Evolutionary conservation across 2,113 vertebrate genomes (phyloP), one percentile per base, ranked within the genome.

Genomic region (Oncorhynchus keta): DNA sequence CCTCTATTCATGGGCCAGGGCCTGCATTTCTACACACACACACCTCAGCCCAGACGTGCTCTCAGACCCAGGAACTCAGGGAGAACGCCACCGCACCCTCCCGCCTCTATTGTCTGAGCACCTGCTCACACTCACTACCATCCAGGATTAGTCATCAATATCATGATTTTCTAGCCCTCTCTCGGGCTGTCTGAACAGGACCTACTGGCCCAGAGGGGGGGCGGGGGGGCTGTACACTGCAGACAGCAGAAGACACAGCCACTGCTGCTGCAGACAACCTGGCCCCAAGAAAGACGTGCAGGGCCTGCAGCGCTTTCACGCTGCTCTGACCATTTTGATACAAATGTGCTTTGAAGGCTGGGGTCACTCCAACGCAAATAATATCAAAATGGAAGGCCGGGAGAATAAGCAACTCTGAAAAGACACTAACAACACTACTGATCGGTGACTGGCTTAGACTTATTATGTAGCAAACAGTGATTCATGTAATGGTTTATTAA

Each of bases 281-380:
- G 75, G 83, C 77, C 79, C 79, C 83, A 78, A 80, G 84, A 79
- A 85, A 89, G 86, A 88, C 86, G 82, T 89, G 87, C 84, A 76
- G 76, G 83, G 85, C 85, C 87, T 89, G 84, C 87, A 86, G 88
- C 90, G 91, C 85, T 86, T 93, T 93, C 91, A 93, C 88, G 89
- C 90, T 87, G 83, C 92, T 90, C 89, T 90, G 90, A 92, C 89
- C 91, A 88, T 90, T 94, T 93, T 93, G 92, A 94, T 92, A 90
- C 92, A 94, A 94, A 94, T 92, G 81, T 73, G 83, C 81, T 89
- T 85, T 86, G 93, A 93, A 90, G 91, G 93, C 89, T 92, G 91
- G 88, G 91, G 92, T 92, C 92, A 93, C 88, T 91, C 83, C 87
- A 89, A 90, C 89, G 91, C 89, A 92, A 93, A 45, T 91, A 93